Conservation (phyloP, 2,113 vertebrate species). For the Vicugna pacos region DNA sequence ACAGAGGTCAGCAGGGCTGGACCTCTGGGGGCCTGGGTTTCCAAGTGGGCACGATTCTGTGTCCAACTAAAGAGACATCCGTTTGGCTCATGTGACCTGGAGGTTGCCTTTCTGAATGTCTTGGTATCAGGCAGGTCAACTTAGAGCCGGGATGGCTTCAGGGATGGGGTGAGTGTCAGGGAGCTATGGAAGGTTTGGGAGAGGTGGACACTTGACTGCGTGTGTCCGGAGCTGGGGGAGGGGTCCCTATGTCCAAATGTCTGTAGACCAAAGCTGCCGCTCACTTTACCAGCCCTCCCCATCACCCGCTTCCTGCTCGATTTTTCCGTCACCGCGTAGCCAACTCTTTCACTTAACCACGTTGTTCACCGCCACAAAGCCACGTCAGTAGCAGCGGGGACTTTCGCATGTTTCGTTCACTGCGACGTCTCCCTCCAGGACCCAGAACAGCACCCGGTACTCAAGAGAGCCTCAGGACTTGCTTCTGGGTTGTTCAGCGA, state of each 20-base stretch:
- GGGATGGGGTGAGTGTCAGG: fast-evolving
- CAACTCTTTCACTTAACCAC: no score
- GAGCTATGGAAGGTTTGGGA: no score
- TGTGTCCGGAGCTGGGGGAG: no score
- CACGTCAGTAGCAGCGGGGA: background rate
- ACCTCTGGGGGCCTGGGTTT: fast-evolving
- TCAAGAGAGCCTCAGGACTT: background rate
- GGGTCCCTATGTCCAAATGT: no score
- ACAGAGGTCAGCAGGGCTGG: no score
- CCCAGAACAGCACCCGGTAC: background rate
- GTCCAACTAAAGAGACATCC: background rate
- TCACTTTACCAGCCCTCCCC: no score
- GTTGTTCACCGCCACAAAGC: fast-evolving
- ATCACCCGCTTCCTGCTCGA: background rate
- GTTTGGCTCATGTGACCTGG: fast-evolving
- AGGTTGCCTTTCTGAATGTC: background rate
- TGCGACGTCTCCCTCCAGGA: no score
- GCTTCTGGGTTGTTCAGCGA: fast-evolving
- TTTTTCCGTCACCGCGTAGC: no score
- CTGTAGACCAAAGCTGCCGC: fast-evolving
- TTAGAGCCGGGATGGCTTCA: background rate
- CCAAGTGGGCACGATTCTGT: fast-evolving
- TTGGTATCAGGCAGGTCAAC: background rate
- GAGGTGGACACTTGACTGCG: background rate
- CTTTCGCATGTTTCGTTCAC: fast-evolving